A percentile compares a stretch with the other conserved stretches of the same genome.
phyloP scores from a whole-genome alignment of 30 jellyfish, hydroid and myxozoan genomes.

The Turritopsis dohrnii region DNA sequence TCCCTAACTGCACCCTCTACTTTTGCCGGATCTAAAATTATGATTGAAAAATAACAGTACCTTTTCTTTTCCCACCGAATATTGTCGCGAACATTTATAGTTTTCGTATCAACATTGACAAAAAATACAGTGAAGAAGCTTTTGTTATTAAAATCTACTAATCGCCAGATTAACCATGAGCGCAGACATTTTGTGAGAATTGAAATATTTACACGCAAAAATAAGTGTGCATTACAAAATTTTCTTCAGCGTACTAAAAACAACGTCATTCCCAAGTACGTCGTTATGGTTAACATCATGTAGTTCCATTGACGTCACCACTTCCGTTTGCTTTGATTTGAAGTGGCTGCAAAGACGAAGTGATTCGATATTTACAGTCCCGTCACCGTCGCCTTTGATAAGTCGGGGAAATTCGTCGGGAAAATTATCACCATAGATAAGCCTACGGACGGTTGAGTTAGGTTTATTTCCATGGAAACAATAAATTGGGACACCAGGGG shows the following conservation, averaged over 20 bases:
- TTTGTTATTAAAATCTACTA: no score
- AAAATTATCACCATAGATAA: slow-evolving; percentile 21
- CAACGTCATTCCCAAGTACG: slow-evolving; percentile 2
- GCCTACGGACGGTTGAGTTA: slow-evolving; percentile 19
- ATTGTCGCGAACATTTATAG: no score
- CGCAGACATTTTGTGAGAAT: not conserved
- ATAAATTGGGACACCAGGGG: slow-evolving; percentile 42
- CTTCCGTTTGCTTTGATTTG: slow-evolving; percentile 3
- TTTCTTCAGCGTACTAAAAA: not conserved
- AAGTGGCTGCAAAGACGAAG: slow-evolving; percentile 17
- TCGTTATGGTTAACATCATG: slow-evolving; percentile 37
- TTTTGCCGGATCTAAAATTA: no score
- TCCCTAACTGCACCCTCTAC: no score
- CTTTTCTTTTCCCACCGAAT: no score
- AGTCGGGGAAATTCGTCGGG: slow-evolving; percentile 20
- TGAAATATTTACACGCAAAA: not conserved
- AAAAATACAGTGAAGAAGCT: no score
- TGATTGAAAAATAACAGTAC: no score
- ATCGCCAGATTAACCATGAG: not conserved
- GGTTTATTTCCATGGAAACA: slow-evolving; percentile 45
- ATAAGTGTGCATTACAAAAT: not conserved
- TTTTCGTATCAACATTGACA: no score
- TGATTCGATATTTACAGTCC: slow-evolving; percentile 37
- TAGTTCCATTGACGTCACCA: slow-evolving; percentile 25
- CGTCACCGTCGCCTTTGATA: slow-evolving; percentile 39